Base-by-base conservation (phyloP, 2,797 vertebrate genomes). In the Octomys mimax region DNA sequence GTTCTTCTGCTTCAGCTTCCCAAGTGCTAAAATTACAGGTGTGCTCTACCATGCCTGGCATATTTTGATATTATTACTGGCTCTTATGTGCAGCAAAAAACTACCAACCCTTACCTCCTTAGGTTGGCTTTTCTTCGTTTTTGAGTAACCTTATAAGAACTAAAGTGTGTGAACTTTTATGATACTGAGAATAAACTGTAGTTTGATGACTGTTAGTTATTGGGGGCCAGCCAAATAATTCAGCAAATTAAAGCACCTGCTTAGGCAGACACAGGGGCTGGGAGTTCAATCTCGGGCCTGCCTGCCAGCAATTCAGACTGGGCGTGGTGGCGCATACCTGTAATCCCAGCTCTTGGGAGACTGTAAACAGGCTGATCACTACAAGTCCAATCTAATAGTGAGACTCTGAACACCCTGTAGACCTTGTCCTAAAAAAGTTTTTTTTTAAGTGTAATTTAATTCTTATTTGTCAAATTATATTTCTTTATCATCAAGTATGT, bases 101-200 rank as follows among this genome's bases (percentile, higher is more conserved):
- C 33, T 94, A 33, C 77, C 87, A 36, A 80, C 21, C 31, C 83
- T 92, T 75, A 36, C 59, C 21, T 92, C 68, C 39, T 21, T 46
- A 54, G 8, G 28, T 73, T 86, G 57, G 36, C 64, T 91, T 49
- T 66, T 18, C 13, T 26, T 78, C 39, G 33, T 12, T 70, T 52
- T 85, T 36, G 73, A 39, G 81, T 36, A 80, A 14, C 49, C 77
- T 83, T 94, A 8, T 0, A 83, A 75, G 31, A 82, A 87, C 19
- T 95, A 13, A 81, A 95, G 49, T 93, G 21, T 87, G 46, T 89
- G 13, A 54, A 94, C 49, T 88, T 94, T 42, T 81, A 26, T 93
- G 19, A 36, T 84, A 64, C 36, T 59, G 21, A 16, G 68, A 94
- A 86, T 95, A 91, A 87, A 11, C 5, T 87, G 5, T 91, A 64